phyloP scores from a whole-genome alignment of 1,140 invertebrate genomes.

The Sinonovacula constricta region DNA sequence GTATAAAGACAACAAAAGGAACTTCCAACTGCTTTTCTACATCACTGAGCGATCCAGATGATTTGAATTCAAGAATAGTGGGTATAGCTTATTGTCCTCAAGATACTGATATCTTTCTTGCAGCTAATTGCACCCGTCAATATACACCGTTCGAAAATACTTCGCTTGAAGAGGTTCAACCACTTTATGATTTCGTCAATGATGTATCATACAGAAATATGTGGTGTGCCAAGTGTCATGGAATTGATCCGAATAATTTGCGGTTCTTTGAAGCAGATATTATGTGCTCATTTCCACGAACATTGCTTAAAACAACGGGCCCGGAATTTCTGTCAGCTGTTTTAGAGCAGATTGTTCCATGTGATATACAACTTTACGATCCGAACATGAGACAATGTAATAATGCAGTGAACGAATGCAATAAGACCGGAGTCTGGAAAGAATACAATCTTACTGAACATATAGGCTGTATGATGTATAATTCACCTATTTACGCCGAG shows the following conservation, averaged over 20 bases:
- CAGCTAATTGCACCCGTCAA: not conserved
- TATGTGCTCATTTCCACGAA: slow-evolving; percentile 10
- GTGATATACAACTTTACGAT: not conserved
- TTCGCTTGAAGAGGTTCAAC: not conserved
- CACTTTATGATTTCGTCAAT: not conserved
- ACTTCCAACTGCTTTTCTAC: too few species aligned
- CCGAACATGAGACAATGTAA: not conserved
- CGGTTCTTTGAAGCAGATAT: not conserved
- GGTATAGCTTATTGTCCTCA: not conserved
- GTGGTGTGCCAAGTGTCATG: too few species aligned
- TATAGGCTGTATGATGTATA: slow-evolving; percentile 2
- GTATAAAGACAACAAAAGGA: too few species aligned
- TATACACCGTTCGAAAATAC: not conserved
- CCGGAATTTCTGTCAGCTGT: not conserved
- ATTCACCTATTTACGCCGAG: not conserved
- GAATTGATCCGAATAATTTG: not conserved
- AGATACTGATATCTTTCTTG: not conserved
- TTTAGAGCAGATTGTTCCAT: not conserved
- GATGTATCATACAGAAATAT: too few species aligned
- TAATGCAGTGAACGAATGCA: not conserved
- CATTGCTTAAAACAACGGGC: not conserved
- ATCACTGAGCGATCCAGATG: not conserved
- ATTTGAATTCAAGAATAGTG: too few species aligned
- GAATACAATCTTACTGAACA: not conserved
- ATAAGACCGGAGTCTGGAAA: slow-evolving; percentile 12